phyloP scores from a whole-genome alignment of 2,888 invertebrate genomes.

The Dryomyza anilis region DNA sequence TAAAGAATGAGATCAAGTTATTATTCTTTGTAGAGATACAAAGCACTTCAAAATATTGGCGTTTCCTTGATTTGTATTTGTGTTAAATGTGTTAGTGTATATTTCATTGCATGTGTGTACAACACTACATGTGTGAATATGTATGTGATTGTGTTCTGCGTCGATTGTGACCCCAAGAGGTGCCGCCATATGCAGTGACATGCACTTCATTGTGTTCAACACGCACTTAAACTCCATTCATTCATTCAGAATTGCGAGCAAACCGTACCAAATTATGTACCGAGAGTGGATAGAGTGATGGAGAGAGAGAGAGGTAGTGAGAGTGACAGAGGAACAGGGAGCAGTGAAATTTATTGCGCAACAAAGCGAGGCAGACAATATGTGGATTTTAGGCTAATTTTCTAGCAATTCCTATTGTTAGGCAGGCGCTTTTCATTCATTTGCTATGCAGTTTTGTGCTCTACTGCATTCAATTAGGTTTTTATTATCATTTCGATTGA shows the following conservation, averaged over 20 bases:
- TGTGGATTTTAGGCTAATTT: too few relatives aligned
- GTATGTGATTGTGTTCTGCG: background rate
- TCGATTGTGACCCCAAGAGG: constrained; percentile 10
- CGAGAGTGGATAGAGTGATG: background rate
- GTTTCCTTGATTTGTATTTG: background rate
- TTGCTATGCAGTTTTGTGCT: too few relatives aligned
- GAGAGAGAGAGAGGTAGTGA: too few relatives aligned
- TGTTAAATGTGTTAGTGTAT: background rate
- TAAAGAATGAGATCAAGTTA: too few relatives aligned
- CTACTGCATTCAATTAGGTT: too few relatives aligned
- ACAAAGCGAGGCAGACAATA: too few relatives aligned
- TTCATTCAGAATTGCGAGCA: background rate
- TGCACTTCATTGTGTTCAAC: constrained; percentile 22
- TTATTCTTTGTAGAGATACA: too few relatives aligned
- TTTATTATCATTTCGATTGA: too few relatives aligned
- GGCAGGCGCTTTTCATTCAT: too few relatives aligned
- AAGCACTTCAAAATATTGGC: background rate
- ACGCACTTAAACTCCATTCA: constrained; percentile 21
- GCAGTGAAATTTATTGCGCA: background rate
- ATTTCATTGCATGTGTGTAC: background rate
- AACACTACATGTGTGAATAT: background rate
- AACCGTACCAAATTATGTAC: background rate
- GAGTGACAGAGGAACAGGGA: background rate
- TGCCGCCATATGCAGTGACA: constrained; percentile 22
- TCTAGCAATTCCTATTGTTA: too few relatives aligned